These are phyloP conservation scores for Panagrolaimus sp. DNA, from an alignment of 1,140 invertebrate species.

Conservation along the genomic window DNA sequence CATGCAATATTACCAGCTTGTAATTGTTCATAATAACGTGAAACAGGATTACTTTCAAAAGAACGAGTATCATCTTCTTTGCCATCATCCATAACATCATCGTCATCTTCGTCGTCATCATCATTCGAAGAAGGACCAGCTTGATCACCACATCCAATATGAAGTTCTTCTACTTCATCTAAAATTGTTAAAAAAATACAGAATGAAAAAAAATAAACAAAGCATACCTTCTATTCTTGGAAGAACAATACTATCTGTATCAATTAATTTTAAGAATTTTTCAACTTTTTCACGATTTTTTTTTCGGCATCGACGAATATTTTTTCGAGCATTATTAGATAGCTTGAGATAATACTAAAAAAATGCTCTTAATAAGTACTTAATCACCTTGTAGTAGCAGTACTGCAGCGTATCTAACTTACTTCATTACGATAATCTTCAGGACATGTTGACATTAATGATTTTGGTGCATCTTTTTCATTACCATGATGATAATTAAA, in stretches of 20 bases:
- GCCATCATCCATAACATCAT: background rate
- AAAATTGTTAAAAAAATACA: background rate
- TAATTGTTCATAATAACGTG: no score
- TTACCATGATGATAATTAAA: no score
- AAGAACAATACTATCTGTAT: no score
- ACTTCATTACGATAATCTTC: background rate
- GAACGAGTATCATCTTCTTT: no score
- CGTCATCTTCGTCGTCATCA: background rate
- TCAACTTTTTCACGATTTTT: background rate
- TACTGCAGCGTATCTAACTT: no score
- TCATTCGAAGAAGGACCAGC: background rate
- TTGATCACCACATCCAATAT: no score
- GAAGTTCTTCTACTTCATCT: background rate
- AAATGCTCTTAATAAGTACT: no score
- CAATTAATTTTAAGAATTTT: no score
- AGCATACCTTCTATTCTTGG: background rate
- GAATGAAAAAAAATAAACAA: background rate
- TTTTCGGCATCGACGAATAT: background rate
- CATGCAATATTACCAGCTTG: no score
- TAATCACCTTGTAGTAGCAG: no score
- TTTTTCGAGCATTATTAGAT: no score
- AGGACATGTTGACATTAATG: background rate
- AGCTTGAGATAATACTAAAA: background rate
- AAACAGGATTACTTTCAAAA: slow-evolving; percentile 13
- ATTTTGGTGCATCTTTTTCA: background rate